These are phyloP conservation scores for Equus quagga DNA, from an alignment of 2,113 vertebrate genomes.

Conservation along the genomic window DNA sequence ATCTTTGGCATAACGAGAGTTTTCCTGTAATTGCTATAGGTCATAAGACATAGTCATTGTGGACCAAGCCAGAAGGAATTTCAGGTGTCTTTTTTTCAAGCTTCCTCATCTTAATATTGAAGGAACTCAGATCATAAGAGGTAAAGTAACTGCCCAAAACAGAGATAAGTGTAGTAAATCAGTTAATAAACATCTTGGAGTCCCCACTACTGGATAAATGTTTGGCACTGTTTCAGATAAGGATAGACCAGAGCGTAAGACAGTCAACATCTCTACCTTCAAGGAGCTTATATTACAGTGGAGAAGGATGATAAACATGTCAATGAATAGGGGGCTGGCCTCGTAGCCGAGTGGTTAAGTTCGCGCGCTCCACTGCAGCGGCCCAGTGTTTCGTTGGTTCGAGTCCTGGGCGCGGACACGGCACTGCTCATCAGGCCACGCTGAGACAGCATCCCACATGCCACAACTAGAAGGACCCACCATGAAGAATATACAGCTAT, in stretches of 20 bases:
- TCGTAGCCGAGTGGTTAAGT: too few relatives aligned
- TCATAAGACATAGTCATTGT: background rate
- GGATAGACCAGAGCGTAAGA: background rate
- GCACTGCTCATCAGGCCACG: too few relatives aligned
- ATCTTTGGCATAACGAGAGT: background rate
- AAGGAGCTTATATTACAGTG: background rate
- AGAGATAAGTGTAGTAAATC: background rate
- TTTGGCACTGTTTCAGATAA: background rate
- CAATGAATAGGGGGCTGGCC: background rate
- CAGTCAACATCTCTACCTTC: background rate
- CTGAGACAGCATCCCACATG: too few relatives aligned
- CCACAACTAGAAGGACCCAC: too few relatives aligned
- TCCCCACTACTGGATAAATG: background rate
- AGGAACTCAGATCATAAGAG: background rate
- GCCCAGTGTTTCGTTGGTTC: too few relatives aligned
- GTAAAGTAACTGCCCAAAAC: background rate
- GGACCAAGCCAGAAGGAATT: background rate
- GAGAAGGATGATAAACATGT: background rate
- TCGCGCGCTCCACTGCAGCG: too few relatives aligned
- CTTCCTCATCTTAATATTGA: background rate
- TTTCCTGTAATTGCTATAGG: background rate
- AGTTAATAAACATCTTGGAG: background rate
- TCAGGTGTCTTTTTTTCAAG: background rate
- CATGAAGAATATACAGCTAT: too few relatives aligned
- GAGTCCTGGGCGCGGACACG: too few relatives aligned